Conservation (phyloP, 2,888 invertebrate genomes). For the Tiliacea citrago region DNA sequence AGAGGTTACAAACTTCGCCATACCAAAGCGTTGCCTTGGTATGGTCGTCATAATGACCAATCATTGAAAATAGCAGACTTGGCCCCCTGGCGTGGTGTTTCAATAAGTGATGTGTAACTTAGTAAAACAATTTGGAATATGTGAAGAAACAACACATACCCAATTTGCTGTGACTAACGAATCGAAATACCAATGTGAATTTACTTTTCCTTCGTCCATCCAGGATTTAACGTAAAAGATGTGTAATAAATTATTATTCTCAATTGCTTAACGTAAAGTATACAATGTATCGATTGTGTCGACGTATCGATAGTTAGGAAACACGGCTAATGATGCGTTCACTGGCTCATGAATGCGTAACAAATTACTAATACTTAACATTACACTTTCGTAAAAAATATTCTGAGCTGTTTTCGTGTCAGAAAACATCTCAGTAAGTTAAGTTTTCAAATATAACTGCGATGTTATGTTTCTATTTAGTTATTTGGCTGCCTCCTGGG, state of each 20-base stretch:
- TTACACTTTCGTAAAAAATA: constrained; percentile 45
- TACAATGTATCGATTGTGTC: constrained; percentile 24
- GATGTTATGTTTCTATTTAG: not conserved
- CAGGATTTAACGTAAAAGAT: constrained; percentile 25
- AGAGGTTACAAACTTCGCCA: too few relatives aligned
- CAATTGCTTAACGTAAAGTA: constrained; percentile 31
- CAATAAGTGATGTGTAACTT: not conserved
- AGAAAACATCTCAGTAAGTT: too few relatives aligned
- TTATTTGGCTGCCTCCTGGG: not conserved
- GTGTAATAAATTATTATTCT: constrained; percentile 44
- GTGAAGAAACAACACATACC: not conserved
- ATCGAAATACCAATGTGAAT: constrained; percentile 11
- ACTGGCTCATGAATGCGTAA: constrained; percentile 52
- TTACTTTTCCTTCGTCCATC: constrained; percentile 9
- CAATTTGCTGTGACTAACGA: not conserved
- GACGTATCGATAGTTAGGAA: constrained; percentile 48
- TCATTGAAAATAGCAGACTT: too few relatives aligned
- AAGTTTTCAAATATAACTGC: not conserved
- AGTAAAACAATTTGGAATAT: not conserved
- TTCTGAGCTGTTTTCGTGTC: constrained; percentile 4
- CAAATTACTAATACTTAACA: constrained; percentile 36
- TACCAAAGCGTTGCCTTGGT: too few relatives aligned
- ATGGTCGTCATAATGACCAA: too few relatives aligned
- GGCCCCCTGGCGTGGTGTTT: too few relatives aligned
- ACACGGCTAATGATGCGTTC: constrained; percentile 55